Evolutionary conservation across 2,797 vertebrate genomes (phyloP).

Genomic region (Synaphobranchus kaupii): DNA sequence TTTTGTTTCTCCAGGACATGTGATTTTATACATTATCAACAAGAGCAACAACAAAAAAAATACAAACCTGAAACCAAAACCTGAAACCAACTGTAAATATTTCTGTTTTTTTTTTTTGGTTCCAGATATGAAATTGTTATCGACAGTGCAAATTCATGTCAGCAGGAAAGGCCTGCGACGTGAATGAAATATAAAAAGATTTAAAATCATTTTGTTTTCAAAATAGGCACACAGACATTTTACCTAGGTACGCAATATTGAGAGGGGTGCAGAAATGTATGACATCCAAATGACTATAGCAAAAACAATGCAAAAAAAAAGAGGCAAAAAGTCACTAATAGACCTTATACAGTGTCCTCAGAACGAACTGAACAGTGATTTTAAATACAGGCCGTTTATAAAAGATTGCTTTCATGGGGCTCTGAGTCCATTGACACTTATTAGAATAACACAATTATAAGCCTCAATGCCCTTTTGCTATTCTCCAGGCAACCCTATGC

Average conservation of each 20-base stretch:
- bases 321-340: background rate
- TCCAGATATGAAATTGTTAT: no score
- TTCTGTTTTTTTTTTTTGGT: no score
- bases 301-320: no score
- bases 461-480: constrained; percentile 2
- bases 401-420: background rate
- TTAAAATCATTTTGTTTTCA: no score
- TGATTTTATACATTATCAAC: background rate
- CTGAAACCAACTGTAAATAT: background rate
- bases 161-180: no score
- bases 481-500: background rate
- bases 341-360: background rate
- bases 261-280: no score
- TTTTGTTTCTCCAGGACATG: no score
- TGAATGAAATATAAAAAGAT: no score
- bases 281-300: no score
- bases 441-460: background rate
- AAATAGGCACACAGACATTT: no score
- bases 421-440: background rate
- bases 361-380: background rate
- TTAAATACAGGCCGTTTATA: background rate
- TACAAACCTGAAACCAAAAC: background rate
- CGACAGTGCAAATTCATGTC: no score
- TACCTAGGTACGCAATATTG: no score
- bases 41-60: background rate